Base-by-base conservation (phyloP, 2,888 invertebrate species). In the Leptothorax acervorum region DNA sequence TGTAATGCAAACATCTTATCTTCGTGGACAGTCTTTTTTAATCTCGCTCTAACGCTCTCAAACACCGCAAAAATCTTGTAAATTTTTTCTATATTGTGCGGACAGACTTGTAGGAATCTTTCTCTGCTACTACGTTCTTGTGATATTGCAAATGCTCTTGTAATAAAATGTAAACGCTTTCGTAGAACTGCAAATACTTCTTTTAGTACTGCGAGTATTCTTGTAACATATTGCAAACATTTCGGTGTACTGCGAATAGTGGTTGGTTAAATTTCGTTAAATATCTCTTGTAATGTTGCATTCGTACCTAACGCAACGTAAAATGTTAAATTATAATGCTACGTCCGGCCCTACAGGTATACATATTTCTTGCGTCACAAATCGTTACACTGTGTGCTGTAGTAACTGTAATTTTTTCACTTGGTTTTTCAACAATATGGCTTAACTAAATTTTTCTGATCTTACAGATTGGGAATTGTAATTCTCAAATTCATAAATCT, bases 141-240 rank as follows among this genome's bases (percentile, higher is more conserved):
- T 60, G 11, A 73, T 74, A 62, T 62, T 18, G 62, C 31, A 62
- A 74, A 45, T 74, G 12, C 35, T 65, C 28, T 65, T 23, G 35
- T 42, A 23, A 57, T 55, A 55, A 73, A 55, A 73, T n/a, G 35
- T 53, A 71, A 71, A 55, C 71, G 23, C 42, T 57, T 39, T 39
- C 23, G 39, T 57, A 39, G 53, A 55, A 73, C 31, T 63, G 39
- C 35, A 51, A 76, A 76, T 39, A 63, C 62, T 62, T 60, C 15
- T 74, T 75, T 23, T 63, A 63, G 31, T 39, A 74, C 31, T 60
- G 42, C 35, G 42, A 60, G 11, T 60, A 4, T 53, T 68, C 12
- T 76, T 31, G 12, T 68, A 9, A 65, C 39, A 55, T 53, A 39
- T 53, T 53, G 66, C 66, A 55, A 76, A 76, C 12, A 28, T 76